Percentiles rank a stretch among this genome's conserved stretches.
These are phyloP conservation scores for Drosophila biarmipes DNA, from an alignment of 1,140 invertebrate species.

Conservation along the genomic window DNA sequence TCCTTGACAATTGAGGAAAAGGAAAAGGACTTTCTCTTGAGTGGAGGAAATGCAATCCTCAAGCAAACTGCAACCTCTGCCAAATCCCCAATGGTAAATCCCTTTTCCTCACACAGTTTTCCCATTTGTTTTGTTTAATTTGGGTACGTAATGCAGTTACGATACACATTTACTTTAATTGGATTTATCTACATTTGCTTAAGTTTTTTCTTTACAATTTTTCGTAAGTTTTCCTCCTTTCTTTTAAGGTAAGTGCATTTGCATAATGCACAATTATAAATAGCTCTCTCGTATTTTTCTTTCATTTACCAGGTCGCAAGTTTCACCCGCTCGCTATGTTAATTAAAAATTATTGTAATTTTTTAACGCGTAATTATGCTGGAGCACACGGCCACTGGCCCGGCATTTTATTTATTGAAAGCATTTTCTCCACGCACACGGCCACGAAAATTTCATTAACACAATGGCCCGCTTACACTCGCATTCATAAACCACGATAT, in stretches of 20 bases:
- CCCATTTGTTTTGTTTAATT: conserved; percentile 25
- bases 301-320: conserved; percentile 38
- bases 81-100: conserved; percentile 32
- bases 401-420: conserved; percentile 63
- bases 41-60: conserved; percentile 50
- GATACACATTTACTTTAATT: conserved; percentile 58
- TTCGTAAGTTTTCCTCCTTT: conserved; percentile 1
- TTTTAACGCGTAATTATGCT: conserved; percentile 70
- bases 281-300: conserved; percentile 33
- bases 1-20: conserved; percentile 39
- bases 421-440: conserved; percentile 30
- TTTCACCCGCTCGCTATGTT: conserved; percentile 51
- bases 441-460: conserved; percentile 56
- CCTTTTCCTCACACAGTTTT: not conserved
- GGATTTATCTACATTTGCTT: conserved; percentile 38
- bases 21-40: conserved; percentile 38
- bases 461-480: conserved; percentile 23
- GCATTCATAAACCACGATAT: conserved; percentile 27
- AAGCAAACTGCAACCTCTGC: conserved; percentile 49
- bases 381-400: conserved; percentile 38
- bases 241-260: conserved; percentile 42
- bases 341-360: conserved; percentile 83
- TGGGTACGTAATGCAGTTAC: conserved; percentile 47
- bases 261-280: conserved; percentile 75
- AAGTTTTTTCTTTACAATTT: conserved; percentile 14